Conservation (phyloP, 2,888 invertebrate species). For the Hedychridium roseum region DNA sequence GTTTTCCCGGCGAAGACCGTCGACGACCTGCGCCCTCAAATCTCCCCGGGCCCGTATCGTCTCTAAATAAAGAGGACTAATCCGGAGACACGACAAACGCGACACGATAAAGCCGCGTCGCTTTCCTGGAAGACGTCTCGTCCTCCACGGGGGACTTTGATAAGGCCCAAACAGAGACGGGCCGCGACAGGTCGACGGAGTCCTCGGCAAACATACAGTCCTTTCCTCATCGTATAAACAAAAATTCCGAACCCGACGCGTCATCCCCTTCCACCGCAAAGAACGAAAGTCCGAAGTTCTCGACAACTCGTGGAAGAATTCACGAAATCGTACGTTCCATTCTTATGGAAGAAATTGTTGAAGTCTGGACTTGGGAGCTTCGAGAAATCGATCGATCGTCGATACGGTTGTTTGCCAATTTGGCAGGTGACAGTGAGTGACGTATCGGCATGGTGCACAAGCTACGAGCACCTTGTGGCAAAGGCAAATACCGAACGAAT, state of each 20-base stretch:
- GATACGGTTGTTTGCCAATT: constrained; percentile 46
- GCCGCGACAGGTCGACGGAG: constrained; percentile 41
- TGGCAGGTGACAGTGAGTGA: constrained; percentile 44
- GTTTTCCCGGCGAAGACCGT: constrained; percentile 13
- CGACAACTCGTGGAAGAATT: neutral
- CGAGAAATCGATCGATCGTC: constrained; percentile 3
- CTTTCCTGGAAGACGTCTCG: constrained; percentile 22
- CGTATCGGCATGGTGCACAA: constrained; percentile 26
- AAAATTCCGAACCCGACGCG: neutral
- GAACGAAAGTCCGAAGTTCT: too few relatives aligned
- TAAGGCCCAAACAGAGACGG: constrained; percentile 42
- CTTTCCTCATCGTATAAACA: constrained; percentile 5
- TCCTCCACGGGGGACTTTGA: constrained; percentile 25
- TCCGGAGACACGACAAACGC: constrained; percentile 48
- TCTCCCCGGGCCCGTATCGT: constrained; percentile 31
- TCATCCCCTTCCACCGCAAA: too few relatives aligned
- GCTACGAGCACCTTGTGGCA: constrained; percentile 51
- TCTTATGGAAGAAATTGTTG: too few relatives aligned
- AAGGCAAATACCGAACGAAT: constrained; percentile 47
- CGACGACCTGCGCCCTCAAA: constrained; percentile 35
- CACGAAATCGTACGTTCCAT: constrained; percentile 1
- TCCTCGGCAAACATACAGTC: constrained; percentile 24
- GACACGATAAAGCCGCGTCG: constrained; percentile 35
- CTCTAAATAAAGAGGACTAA: constrained; percentile 49
- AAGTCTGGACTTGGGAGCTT: too few relatives aligned